Base-by-base conservation (phyloP, 2,888 invertebrate genomes). In the Platycnemis pennipes region DNA sequence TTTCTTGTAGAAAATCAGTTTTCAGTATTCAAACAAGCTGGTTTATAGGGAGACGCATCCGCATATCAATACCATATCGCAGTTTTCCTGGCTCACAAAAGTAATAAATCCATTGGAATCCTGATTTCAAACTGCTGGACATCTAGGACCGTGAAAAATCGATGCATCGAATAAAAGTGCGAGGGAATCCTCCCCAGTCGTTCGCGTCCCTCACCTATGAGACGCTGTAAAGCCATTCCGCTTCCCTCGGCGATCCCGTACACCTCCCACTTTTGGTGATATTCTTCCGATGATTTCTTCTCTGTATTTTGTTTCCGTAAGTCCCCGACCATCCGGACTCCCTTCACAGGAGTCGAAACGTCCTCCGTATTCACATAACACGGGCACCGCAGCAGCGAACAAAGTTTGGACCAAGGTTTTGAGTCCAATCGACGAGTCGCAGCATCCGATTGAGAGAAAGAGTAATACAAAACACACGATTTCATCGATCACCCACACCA, bases 371-470 rank as follows among this genome's bases (percentile, higher is more conserved):
- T 63, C 63, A 22, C 16, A 22, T 13, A 7, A 63, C 63, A 63
- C 63, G 63, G 22, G 63, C 26, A 63, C 63, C 69, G 31, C 11
- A 19, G 31, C 37, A 37, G 31, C 69, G 69, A 77, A 77, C 31
- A 8, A 37, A 77, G 69, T 77, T 77, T 37, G 31, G 8, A 37
- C 69, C 69, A 37, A 31, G 69, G 69, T 77, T 77, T 31, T 11
- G 5, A 37, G 69, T 77, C 37, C 69, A 77, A 77, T 77, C 37
- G 69, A 2, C 69, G 37, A 77, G 69, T 77, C 31, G n/a, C 69
- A 31, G n/a, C 69, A 31, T 77, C 69, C 69, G 69, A 77, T 77
- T 31, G 69, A 77, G 69, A 69, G 69, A 19, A 77, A 77, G 69
- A 77, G 69, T 77, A 26, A 63, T 63, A 37, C 69, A 13, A 37